These are phyloP conservation scores for Cheirogaleus medius DNA, from an alignment of 2,113 vertebrate species.

Conservation along the genomic window DNA sequence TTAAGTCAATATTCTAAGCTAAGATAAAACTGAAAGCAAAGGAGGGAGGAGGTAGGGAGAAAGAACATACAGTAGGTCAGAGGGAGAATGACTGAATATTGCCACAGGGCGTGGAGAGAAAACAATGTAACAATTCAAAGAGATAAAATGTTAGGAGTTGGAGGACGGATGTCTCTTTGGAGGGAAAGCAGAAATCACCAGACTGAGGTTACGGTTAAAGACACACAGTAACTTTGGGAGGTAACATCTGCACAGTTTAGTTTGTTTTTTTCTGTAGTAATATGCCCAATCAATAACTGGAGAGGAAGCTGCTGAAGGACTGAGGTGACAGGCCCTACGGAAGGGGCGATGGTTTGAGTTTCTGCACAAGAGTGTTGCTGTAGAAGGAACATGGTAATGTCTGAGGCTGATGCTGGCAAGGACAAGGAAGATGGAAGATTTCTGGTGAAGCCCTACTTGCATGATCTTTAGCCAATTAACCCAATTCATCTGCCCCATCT, in stretches of 20 bases:
- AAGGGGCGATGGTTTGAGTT: background rate
- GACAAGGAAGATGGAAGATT: background rate
- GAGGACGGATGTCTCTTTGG: background rate
- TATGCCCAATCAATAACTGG: background rate
- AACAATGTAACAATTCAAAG: background rate
- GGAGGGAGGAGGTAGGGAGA: background rate
- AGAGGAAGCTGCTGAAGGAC: background rate
- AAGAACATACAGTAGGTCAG: background rate
- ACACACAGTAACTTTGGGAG: background rate
- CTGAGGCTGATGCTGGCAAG: background rate
- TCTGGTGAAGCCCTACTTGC: background rate
- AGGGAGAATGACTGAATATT: background rate
- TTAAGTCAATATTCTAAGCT: slow-evolving; percentile 41
- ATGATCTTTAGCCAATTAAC: background rate
- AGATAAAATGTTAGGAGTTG: background rate
- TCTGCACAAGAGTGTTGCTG: background rate
- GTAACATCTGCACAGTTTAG: background rate
- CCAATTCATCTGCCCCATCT: background rate
- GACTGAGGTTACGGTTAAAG: background rate
- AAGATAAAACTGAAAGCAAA: slow-evolving; percentile 38
- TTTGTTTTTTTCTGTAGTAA: background rate
- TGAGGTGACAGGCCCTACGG: background rate
- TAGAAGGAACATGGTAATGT: background rate
- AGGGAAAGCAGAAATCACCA: background rate
- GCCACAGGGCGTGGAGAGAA: background rate